Evolutionary conservation across 2,797 vertebrate species (phyloP).

Genomic region (Podarcis siculus): DNA sequence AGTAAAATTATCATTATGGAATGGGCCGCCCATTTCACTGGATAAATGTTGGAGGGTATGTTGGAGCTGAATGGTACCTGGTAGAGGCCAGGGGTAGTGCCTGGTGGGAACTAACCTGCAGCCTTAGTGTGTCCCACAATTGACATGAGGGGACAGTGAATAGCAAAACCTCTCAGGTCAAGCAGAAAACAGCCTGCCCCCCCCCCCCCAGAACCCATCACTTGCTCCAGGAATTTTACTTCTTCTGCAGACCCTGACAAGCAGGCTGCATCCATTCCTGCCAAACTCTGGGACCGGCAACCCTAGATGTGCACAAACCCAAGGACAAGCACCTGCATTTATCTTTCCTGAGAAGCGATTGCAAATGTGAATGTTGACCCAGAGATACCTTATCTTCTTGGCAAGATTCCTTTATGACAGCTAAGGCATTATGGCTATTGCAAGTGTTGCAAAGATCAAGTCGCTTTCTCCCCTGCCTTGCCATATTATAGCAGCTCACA

Average conservation of each 20-base stretch:
- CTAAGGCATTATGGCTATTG: neutral
- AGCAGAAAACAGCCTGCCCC: neutral
- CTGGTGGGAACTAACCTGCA: too few relatives aligned
- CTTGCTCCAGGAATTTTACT: neutral
- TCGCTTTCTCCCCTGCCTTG: neutral
- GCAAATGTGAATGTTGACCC: conserved; percentile 3
- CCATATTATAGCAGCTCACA: neutral
- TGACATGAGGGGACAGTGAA: neutral
- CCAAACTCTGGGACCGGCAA: neutral
- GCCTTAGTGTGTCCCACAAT: too few relatives aligned
- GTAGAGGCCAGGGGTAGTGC: too few relatives aligned
- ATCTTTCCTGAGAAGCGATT: neutral
- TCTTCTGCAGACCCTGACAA: neutral
- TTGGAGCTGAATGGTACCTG: too few relatives aligned
- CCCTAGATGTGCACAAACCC: neutral
- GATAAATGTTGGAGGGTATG: too few relatives aligned
- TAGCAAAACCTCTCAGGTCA: neutral
- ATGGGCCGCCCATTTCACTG: too few relatives aligned
- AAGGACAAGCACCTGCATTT: neutral
- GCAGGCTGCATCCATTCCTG: neutral
- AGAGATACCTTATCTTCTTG: conserved; percentile 17
- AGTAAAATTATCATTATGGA: too few relatives aligned
- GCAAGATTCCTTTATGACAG: neutral
- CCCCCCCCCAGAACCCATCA: too few relatives aligned
- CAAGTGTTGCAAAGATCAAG: neutral